These are phyloP conservation scores for Fistularia tabacaria DNA, from an alignment of 2,797 vertebrate genomes.

Conservation along the genomic window DNA sequence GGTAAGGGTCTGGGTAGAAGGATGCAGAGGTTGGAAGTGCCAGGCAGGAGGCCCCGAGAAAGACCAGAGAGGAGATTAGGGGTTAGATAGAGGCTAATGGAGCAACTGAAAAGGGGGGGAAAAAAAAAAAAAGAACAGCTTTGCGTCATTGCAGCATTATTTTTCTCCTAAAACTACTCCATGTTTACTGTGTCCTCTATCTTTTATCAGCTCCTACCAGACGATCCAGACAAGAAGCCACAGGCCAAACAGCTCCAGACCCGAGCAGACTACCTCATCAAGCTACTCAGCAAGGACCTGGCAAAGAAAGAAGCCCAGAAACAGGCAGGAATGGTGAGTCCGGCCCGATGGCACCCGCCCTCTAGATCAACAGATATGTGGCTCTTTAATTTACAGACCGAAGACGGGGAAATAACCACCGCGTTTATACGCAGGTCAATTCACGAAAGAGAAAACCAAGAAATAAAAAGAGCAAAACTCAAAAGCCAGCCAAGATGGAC, in stretches of 20 bases:
- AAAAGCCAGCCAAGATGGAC: slow-evolving; percentile 83
- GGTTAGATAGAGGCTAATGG: too few species aligned
- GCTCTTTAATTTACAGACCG: neutral
- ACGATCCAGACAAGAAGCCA: slow-evolving; percentile 98
- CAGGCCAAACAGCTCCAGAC: slow-evolving; percentile 98
- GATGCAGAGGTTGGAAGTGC: too few species aligned
- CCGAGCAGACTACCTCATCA: slow-evolving; percentile 99
- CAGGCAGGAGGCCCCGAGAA: too few species aligned
- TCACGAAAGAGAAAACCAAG: slow-evolving; percentile 89
- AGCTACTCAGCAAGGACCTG: slow-evolving; percentile 94
- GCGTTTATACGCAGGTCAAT: slow-evolving; percentile 75
- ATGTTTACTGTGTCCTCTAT: neutral
- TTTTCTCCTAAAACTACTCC: too few species aligned
- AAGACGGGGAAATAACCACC: neutral
- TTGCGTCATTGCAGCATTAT: too few species aligned
- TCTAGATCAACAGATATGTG: neutral
- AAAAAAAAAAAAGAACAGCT: too few species aligned
- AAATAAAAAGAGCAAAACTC: slow-evolving; percentile 87
- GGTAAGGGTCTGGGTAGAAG: too few species aligned
- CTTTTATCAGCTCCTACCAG: slow-evolving; percentile 86
- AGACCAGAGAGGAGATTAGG: too few species aligned
- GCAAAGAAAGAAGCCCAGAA: slow-evolving; percentile 92
- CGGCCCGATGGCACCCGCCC: neutral
- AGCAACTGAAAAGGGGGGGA: too few species aligned
- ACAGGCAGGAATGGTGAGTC: slow-evolving; percentile 85